Base-by-base conservation (phyloP, 2,888 invertebrate genomes). In the Metalampra italica region DNA sequence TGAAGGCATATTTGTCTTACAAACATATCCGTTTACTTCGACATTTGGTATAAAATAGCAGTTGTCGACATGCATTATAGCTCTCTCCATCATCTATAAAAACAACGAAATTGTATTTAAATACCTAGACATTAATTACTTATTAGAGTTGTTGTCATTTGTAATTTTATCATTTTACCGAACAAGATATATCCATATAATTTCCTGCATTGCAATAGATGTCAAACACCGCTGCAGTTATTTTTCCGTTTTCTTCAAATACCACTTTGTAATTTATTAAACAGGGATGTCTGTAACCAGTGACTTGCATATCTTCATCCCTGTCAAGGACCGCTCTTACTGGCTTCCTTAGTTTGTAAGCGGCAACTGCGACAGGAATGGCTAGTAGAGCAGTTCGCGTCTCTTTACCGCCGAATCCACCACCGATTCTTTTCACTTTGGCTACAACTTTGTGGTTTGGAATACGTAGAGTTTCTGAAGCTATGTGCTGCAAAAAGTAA, bases 321-420 rank as follows among this genome's bases (percentile, higher is more conserved):
- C 97, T 90, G 62, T 97, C 96, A 54, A 97, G 71, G 79, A 95
- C 94, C 49, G 93, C 92, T 53, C 96, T 90, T 0, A 96, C 92
- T 7, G 96, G 94, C 59, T 91, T 91, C 42, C 91, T 91, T 22
- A 94, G 77, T 76, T 94, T 95, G 57, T 91, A 86, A 1, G 96
- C 96, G 8, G 96, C 95, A 4, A 96, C 68, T 2, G 94, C 94
- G 9, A 93, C 92, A 3, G 95, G 93, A 12, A 94, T 63, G 1
- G 92, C 92, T 15, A 94, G 68, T 8, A 92, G 58, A 3, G 82
- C 64, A 3, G 91, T 80, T 58, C 94, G 91, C 0, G 94, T 92
- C 82, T 97, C 96, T 79, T 97, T 97, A 0, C 97, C 97, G 11
- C 97, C 97, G 74, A 97, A 97, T 42, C 95, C 97, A 32, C 97